Conservation (phyloP, 2,113 vertebrate species). For the Onychostoma macrolepis region DNA sequence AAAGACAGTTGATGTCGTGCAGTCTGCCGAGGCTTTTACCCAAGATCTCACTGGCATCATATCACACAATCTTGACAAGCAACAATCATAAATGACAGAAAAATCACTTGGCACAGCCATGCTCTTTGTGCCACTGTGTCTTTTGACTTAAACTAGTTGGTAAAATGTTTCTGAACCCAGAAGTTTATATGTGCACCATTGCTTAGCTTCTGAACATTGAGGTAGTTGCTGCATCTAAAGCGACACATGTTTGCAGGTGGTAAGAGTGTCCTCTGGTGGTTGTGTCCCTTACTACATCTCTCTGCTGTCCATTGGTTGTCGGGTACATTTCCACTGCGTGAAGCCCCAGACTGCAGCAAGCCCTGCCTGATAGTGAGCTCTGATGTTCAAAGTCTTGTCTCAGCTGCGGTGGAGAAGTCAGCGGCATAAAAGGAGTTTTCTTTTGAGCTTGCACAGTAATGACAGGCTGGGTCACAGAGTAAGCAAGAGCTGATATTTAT, state of each 20-base stretch:
- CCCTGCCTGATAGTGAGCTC: background rate
- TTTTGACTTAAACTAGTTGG: background rate
- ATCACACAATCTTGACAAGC: conserved; percentile 1
- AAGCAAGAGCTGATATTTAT: conserved; percentile 25
- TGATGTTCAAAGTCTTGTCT: conserved; percentile 29
- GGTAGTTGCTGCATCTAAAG: conserved; percentile 15
- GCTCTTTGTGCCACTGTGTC: background rate
- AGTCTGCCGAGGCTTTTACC: background rate
- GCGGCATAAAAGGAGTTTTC: background rate
- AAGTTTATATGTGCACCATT: background rate
- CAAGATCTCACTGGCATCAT: background rate
- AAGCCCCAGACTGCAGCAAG: background rate
- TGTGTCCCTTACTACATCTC: background rate
- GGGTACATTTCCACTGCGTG: background rate
- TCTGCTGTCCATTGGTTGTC: background rate
- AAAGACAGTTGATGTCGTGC: background rate
- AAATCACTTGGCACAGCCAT: background rate
- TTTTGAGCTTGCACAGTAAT: background rate
- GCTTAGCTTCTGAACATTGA: conserved; percentile 1
- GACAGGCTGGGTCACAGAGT: conserved; percentile 20
- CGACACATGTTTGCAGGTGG: background rate
- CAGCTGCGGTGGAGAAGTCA: background rate
- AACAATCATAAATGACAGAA: background rate
- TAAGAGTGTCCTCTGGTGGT: conserved; percentile 40
- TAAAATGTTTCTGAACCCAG: background rate